Conservation (phyloP, 2,113 vertebrate genomes). For the Pelusios castaneus region DNA sequence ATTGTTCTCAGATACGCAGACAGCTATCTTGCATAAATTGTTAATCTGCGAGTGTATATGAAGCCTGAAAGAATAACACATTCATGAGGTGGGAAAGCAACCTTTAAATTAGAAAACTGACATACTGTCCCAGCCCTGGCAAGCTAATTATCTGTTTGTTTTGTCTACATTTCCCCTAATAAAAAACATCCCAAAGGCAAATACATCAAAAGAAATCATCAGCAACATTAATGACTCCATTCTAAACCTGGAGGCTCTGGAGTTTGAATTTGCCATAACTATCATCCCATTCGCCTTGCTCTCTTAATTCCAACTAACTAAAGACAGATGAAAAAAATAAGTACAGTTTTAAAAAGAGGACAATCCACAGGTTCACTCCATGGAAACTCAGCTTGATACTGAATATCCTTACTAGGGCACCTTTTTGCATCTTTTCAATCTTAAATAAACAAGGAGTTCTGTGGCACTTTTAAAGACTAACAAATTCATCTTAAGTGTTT, state of each 20-base stretch:
- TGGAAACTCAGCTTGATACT: conserved; percentile 26
- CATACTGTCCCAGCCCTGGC: neutral
- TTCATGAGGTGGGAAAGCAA: neutral
- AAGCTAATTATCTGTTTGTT: conserved; percentile 20
- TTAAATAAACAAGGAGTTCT: no score
- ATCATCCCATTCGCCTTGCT: conserved; percentile 31
- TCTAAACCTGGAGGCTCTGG: conserved; percentile 29
- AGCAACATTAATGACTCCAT: neutral
- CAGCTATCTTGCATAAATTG: neutral
- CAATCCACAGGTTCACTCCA: neutral
- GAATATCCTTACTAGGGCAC: conserved; percentile 27
- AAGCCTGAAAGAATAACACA: neutral
- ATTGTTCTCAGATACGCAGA: neutral
- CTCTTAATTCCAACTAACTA: neutral
- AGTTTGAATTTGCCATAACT: conserved; percentile 35
- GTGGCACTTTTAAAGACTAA: no score
- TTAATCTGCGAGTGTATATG: neutral
- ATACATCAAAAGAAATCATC: conserved; percentile 9
- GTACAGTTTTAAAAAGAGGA: conserved; percentile 25
- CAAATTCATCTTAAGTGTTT: neutral
- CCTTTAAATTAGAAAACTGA: neutral
- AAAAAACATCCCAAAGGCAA: neutral
- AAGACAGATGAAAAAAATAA: conserved; percentile 51
- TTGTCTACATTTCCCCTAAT: conserved; percentile 37
- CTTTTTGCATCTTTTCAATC: conserved; percentile 20